These are phyloP conservation scores for Echeneis naucrates DNA, from an alignment of 2,797 vertebrate species.

Conservation along the genomic window DNA sequence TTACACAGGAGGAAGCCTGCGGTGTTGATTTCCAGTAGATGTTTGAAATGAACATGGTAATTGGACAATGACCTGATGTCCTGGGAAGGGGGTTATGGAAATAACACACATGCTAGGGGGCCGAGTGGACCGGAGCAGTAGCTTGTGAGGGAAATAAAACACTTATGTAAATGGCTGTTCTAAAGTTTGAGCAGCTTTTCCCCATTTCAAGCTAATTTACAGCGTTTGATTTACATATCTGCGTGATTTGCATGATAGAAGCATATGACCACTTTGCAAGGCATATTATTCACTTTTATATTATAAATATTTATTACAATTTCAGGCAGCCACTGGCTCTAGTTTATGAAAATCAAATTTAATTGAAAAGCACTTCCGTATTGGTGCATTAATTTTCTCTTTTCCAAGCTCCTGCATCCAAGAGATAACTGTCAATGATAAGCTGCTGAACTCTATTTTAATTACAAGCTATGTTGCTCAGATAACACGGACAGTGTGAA, in stretches of 20 bases:
- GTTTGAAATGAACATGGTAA: constrained; percentile 67
- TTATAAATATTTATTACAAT: constrained; percentile 18
- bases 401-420: not conserved
- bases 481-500: constrained; percentile 6
- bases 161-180: constrained; percentile 2
- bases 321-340: not conserved
- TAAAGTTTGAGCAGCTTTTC: constrained; percentile 18
- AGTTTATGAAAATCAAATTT: constrained; percentile 1
- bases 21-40: constrained; percentile 75
- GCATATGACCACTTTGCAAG: constrained; percentile 16
- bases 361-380: not conserved
- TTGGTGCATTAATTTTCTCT: constrained; percentile 5
- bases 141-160: constrained; percentile 19
- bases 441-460: constrained; percentile 14
- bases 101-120: constrained; percentile 45
- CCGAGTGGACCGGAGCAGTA: constrained; percentile 31
- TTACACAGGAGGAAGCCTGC: constrained; percentile 45
- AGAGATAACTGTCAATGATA: not conserved
- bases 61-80: constrained; percentile 71
- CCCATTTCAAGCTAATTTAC: constrained; percentile 25
- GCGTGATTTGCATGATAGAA: constrained; percentile 2
- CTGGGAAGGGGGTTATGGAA: constrained; percentile 67
- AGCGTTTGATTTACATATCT: too few species aligned
- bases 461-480: not conserved
- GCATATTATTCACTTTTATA: constrained; percentile 24